These are phyloP conservation scores for Apodemia hepburni DNA, from an alignment of 2,888 invertebrate genomes.

Conservation along the genomic window DNA sequence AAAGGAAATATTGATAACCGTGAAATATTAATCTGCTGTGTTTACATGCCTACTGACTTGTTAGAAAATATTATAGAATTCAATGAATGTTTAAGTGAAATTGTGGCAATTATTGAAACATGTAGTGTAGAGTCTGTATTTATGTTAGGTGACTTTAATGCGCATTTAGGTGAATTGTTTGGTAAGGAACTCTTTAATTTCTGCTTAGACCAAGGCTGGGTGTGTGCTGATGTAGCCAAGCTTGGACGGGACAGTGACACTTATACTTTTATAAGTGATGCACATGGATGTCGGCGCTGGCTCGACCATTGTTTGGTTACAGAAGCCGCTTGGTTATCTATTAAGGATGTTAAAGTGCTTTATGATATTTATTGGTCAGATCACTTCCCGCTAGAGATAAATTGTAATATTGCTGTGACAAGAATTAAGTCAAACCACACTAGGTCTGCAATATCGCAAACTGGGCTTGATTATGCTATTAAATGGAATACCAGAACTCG, in stretches of 20 bases:
- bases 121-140: not conserved
- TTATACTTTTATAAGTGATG: too few relatives aligned
- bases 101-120: not conserved
- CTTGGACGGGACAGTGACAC: too few relatives aligned
- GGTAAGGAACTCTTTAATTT: not conserved
- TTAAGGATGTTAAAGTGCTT: not conserved
- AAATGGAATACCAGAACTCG: too few relatives aligned
- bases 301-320: too few relatives aligned
- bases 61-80: not conserved
- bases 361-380: not conserved
- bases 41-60: not conserved
- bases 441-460: not conserved
- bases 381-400: not conserved
- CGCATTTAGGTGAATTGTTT: not conserved
- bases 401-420: not conserved
- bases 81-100: not conserved
- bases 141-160: not conserved
- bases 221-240: not conserved
- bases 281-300: too few relatives aligned
- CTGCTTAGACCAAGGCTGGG: not conserved
- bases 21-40: not conserved
- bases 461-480: too few relatives aligned
- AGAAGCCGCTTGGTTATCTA: too few relatives aligned
- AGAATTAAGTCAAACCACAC: not conserved
- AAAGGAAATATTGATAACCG: not conserved